phyloP scores from a whole-genome alignment of 2,797 vertebrate genomes.

The Spheniscus humboldti region DNA sequence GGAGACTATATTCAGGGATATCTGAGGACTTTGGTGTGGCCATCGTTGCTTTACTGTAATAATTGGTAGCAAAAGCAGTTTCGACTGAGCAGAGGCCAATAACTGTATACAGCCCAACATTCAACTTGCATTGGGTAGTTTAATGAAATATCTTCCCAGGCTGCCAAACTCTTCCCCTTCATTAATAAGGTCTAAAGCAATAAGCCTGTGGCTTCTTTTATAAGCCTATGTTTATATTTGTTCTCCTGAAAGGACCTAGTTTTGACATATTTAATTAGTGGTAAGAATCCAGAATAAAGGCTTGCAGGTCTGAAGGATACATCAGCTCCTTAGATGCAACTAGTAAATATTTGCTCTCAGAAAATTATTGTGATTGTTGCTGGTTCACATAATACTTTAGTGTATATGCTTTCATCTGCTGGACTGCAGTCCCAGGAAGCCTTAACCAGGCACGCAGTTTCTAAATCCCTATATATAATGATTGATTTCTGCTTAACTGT shows the following conservation, averaged over 20 bases:
- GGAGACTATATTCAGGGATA: neutral
- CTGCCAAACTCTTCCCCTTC: neutral
- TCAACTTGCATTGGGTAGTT: neutral
- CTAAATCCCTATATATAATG: neutral
- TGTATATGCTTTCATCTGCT: neutral
- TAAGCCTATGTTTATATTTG: neutral
- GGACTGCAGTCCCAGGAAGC: neutral
- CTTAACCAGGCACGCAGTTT: neutral
- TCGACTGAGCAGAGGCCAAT: neutral
- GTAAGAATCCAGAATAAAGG: neutral
- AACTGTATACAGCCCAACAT: neutral
- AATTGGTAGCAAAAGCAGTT: neutral
- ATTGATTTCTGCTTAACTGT: neutral
- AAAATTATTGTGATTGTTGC: neutral
- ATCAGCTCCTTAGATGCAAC: neutral
- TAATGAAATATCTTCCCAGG: neutral
- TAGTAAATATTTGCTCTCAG: neutral
- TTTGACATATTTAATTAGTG: neutral
- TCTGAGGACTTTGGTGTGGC: neutral
- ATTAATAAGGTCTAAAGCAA: neutral
- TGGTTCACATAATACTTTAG: neutral
- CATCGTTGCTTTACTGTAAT: neutral
- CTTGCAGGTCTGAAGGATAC: neutral
- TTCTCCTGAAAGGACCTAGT: neutral
- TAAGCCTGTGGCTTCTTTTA: neutral